Conservation (phyloP, 2,888 invertebrate species). For the Eueremaeus valkanovi region DNA sequence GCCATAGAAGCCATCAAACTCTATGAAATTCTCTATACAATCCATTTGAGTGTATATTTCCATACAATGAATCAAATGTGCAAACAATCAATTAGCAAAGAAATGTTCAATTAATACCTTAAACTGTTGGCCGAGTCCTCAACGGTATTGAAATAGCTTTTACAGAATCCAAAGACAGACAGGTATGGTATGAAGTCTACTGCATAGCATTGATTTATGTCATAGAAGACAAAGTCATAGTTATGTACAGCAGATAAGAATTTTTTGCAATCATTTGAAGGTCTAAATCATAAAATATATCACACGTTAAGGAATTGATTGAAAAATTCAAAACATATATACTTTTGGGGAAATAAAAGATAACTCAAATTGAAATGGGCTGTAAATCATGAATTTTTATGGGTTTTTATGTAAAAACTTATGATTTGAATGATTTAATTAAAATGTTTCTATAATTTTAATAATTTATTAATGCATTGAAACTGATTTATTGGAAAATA, state of each 20-base stretch:
- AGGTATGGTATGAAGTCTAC: slow-evolving; percentile 81
- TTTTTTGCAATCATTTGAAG: slow-evolving; percentile 56
- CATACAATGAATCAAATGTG: background rate
- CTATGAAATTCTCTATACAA: background rate
- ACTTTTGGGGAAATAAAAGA: too few species aligned
- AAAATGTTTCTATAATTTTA: too few species aligned
- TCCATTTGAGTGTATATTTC: background rate
- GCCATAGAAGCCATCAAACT: slow-evolving; percentile 2
- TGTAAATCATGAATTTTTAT: too few species aligned
- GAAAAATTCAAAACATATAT: too few species aligned
- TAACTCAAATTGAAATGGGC: too few species aligned
- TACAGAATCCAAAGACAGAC: slow-evolving; percentile 62
- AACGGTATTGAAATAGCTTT: slow-evolving; percentile 61
- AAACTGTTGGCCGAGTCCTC: slow-evolving; percentile 28
- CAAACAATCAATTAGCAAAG: background rate
- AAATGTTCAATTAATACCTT: slow-evolving; percentile 9
- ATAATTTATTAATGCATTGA: too few species aligned
- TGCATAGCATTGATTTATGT: slow-evolving; percentile 82
- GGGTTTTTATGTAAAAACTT: too few species aligned
- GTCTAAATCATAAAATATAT: slow-evolving; percentile 51
- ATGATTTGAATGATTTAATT: too few species aligned
- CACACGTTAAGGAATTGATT: too few species aligned
- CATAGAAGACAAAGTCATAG: slow-evolving; percentile 85
- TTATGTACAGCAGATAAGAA: slow-evolving; percentile 65
- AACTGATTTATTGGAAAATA: background rate